These are phyloP conservation scores for Hylaeus volcanicus DNA, from an alignment of 1,140 invertebrate species.

Conservation along the genomic window DNA sequence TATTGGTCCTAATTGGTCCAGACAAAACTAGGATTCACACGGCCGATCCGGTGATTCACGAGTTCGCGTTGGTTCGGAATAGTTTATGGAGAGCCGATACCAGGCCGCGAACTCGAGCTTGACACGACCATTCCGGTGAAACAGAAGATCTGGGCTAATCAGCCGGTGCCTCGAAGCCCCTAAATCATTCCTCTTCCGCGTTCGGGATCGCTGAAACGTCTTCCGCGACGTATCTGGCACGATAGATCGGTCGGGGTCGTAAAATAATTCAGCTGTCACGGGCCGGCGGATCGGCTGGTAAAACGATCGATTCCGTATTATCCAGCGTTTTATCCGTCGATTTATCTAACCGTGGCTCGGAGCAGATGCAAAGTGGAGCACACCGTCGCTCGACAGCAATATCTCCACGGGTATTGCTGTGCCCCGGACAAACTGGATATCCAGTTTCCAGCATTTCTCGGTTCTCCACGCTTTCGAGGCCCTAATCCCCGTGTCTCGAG, in stretches of 20 bases:
- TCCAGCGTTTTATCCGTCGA: conserved; percentile 61
- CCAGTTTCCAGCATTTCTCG: conserved; percentile 68
- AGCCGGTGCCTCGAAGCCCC: not conserved
- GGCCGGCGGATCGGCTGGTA: conserved; percentile 6
- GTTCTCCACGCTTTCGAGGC: conserved; percentile 62
- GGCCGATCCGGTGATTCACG: no score
- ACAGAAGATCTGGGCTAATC: conserved; percentile 24
- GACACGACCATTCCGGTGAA: not conserved
- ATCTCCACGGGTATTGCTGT: conserved; percentile 61
- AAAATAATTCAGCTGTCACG: conserved; percentile 49
- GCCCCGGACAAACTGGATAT: conserved; percentile 66
- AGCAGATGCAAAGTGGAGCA: conserved; percentile 63
- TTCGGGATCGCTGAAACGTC: conserved; percentile 10
- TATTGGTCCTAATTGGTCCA: no score
- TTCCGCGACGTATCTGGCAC: conserved; percentile 28
- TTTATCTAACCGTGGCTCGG: conserved; percentile 50
- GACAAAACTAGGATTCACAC: no score
- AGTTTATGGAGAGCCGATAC: not conserved
- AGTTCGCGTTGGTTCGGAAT: no score
- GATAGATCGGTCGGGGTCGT: conserved; percentile 19
- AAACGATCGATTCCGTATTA: conserved; percentile 60
- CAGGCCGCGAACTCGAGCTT: not conserved
- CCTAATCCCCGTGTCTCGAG: conserved; percentile 54
- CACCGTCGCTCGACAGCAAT: conserved; percentile 44
- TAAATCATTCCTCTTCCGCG: conserved; percentile 34